phyloP scores from a whole-genome alignment of 2,797 vertebrate genomes.

The Rhynchotus rufescens region DNA sequence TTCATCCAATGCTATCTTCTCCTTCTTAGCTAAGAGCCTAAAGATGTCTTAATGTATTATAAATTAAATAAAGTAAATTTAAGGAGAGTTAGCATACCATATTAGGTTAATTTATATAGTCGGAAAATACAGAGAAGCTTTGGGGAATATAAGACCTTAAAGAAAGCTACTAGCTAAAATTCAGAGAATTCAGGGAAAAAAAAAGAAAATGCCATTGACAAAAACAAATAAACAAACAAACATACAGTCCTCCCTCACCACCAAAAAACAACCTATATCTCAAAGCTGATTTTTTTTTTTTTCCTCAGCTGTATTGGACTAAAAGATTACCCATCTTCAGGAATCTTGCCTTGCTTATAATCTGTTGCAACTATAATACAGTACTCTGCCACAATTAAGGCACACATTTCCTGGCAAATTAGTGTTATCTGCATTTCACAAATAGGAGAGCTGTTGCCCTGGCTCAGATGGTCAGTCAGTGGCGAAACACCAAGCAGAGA shows the following conservation, averaged over 20 bases:
- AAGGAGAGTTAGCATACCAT: not conserved
- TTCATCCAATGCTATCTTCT: not conserved
- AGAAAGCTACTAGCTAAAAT: not conserved
- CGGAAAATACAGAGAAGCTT: not conserved
- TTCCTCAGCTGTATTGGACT: not conserved
- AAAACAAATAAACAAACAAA: too few species aligned
- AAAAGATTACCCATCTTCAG: not conserved
- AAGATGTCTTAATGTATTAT: not conserved
- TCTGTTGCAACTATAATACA: not conserved
- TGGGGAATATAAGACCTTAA: not conserved
- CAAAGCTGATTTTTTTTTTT: not conserved
- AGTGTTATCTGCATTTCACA: not conserved
- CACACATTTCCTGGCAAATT: not conserved
- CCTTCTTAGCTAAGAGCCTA: not conserved
- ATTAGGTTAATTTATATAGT: not conserved
- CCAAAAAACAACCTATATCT: not conserved
- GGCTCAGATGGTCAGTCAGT: not conserved
- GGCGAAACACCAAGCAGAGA: not conserved
- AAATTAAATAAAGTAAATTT: constrained; percentile 2
- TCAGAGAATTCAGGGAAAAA: not conserved
- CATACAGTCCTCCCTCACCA: too few species aligned
- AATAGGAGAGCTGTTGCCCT: not conserved
- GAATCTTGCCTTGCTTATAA: not conserved
- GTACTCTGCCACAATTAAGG: not conserved
- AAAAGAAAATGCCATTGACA: not conserved